phyloP scores from a whole-genome alignment of 2,888 invertebrate species.

The Caenorhabditis sp. region DNA sequence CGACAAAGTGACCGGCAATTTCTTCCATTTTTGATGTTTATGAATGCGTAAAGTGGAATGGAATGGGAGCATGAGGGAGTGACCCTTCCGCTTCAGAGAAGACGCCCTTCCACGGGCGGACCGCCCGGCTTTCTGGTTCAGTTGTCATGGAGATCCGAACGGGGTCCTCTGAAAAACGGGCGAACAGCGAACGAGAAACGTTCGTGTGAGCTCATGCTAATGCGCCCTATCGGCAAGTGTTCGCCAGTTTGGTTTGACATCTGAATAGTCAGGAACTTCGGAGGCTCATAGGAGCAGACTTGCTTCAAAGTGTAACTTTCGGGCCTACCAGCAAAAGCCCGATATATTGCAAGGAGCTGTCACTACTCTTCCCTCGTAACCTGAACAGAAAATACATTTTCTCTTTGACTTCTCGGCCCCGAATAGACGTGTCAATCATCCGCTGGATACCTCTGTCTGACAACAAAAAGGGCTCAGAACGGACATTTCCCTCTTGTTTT shows the following conservation, averaged over 20 bases:
- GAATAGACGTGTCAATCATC: slow-evolving; percentile 46
- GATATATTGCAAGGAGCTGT: too few relatives aligned
- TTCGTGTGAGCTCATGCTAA: too few relatives aligned
- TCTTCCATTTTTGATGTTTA: neutral
- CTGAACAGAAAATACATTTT: too few relatives aligned
- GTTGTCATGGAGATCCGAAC: slow-evolving; percentile 48
- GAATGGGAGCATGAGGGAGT: slow-evolving; percentile 21
- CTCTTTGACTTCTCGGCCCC: neutral
- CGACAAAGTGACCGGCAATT: slow-evolving; percentile 7
- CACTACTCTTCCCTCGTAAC: too few relatives aligned
- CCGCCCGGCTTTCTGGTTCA: slow-evolving; percentile 44
- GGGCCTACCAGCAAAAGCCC: too few relatives aligned
- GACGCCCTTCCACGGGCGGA: slow-evolving; percentile 15
- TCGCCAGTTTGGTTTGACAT: too few relatives aligned
- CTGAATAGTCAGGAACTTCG: too few relatives aligned
- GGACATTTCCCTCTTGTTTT: slow-evolving; percentile 12
- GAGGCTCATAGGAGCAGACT: too few relatives aligned
- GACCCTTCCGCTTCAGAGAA: slow-evolving; percentile 53
- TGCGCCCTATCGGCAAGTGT: too few relatives aligned
- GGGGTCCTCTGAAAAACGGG: too few relatives aligned
- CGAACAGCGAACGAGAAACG: too few relatives aligned
- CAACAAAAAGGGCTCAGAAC: slow-evolving; percentile 19
- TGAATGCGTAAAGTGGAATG: slow-evolving; percentile 19
- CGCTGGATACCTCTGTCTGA: slow-evolving; percentile 24
- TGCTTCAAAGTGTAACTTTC: too few relatives aligned